phyloP scores from a whole-genome alignment of 2,797 vertebrate genomes.

The Bovichtus diacanthus region DNA sequence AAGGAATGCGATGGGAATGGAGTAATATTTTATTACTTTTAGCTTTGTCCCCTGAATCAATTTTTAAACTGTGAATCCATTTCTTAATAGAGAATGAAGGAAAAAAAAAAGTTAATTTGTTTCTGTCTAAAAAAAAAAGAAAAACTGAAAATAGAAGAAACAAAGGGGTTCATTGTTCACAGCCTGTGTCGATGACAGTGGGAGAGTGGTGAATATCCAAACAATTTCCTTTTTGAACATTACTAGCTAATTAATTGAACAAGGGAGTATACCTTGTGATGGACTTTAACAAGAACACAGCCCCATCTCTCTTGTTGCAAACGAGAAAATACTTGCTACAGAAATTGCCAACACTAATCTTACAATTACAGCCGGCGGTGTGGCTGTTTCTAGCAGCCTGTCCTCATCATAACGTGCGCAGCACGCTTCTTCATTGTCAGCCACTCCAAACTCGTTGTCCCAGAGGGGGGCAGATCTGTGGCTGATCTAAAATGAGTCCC shows the following conservation, averaged over 20 bases:
- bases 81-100: slow-evolving; percentile 2
- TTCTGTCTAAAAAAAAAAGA: neutral
- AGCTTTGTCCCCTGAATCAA: slow-evolving; percentile 10
- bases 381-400: slow-evolving; percentile 42
- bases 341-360: slow-evolving; percentile 22
- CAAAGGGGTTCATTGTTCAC: slow-evolving; percentile 22
- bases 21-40: slow-evolving; percentile 10
- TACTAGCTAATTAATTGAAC: slow-evolving; percentile 60
- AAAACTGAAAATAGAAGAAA: slow-evolving; percentile 17
- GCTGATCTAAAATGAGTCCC: slow-evolving; percentile 37
- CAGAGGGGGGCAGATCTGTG: slow-evolving; percentile 21
- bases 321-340: slow-evolving; percentile 14
- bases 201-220: slow-evolving; percentile 32
- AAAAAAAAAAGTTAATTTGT: neutral
- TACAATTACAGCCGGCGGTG: slow-evolving; percentile 13
- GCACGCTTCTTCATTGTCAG: slow-evolving; percentile 46
- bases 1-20: neutral
- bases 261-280: slow-evolving; percentile 22
- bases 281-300: slow-evolving; percentile 35
- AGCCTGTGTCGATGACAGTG: slow-evolving; percentile 27
- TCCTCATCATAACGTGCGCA: slow-evolving; percentile 49
- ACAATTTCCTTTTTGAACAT: slow-evolving; percentile 48
- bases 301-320: slow-evolving; percentile 1
- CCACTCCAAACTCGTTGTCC: slow-evolving; percentile 20
- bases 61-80: slow-evolving; percentile 9